Evolutionary conservation across 2,888 invertebrate genomes (phyloP), one percentile per base, ranked within the genome.

Genomic region (Creontiades dilutus): DNA sequence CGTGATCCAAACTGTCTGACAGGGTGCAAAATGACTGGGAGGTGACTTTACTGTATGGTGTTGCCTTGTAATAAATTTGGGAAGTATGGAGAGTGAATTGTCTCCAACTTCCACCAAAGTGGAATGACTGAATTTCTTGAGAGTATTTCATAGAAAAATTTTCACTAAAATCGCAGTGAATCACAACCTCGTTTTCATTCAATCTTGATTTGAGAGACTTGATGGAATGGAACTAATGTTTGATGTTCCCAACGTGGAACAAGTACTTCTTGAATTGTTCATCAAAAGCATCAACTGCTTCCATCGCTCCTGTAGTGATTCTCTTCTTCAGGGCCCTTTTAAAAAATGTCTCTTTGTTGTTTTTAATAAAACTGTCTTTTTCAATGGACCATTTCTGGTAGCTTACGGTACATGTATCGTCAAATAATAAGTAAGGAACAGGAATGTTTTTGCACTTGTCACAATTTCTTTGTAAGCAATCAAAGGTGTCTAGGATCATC

Each of bases 401-500:
- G n/a, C n/a, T n/a, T n/a, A n/a, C n/a, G n/a, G n/a, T n/a, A n/a
- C n/a, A n/a, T n/a, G n/a, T n/a, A n/a, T n/a, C n/a, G n/a, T n/a
- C n/a, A n/a, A n/a, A n/a, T n/a, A n/a, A n/a, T n/a, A n/a, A n/a
- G n/a, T n/a, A n/a, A n/a, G n/a, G n/a, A n/a, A n/a, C n/a, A n/a
- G n/a, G n/a, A n/a, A n/a, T n/a, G n/a, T n/a, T n/a, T n/a, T n/a
- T n/a, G n/a, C 37, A 86, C 4, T 90, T 76, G 90, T 90, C 55
- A 92, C 92, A n/a, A n/a, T n/a, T n/a, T n/a, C n/a, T n/a, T n/a
- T n/a, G n/a, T n/a, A n/a, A n/a, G n/a, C n/a, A n/a, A n/a, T n/a
- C n/a, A n/a, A n/a, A n/a, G n/a, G n/a, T n/a, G n/a, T 80, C 90
- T 48, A 82, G 93, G 92, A 13, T 92, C 92, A 80, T 92, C 92